Evolutionary conservation across 2,113 vertebrate species (phyloP), one percentile per base, ranked within the genome.

Genomic region (Gymnogyps californianus): DNA sequence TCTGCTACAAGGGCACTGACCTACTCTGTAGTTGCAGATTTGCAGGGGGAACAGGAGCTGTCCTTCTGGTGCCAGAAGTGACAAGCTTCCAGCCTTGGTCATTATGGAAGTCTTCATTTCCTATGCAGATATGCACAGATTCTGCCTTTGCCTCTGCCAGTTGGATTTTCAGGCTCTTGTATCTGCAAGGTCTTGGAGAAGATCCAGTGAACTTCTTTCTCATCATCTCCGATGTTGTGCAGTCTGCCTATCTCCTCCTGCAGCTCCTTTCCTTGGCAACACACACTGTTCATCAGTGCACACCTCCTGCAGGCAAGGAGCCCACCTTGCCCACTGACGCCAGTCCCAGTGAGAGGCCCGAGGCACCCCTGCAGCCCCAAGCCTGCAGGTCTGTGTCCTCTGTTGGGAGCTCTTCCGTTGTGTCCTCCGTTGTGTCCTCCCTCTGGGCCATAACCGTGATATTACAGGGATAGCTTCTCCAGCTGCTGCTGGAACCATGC

Each of bases 401-500:
- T 4, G 3, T 1, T 19, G 22, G 29, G 13, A 10, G 2, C 21
- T 40, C 10, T 10, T 62, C 22, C 22, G 10, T 10, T 34, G 5
- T 12, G 14, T 64, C 9, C 13, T 58, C 38, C 31, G 5, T 40
- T 34, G 5, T 12, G 14, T 64, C 9, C 13, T 58, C 38, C 26
- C 5, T 40, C 51, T 89, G 40, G 44, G 9, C 11, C 11, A 70
- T 5, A 17, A 10, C 9, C 1, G 18, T 36, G 6, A 6, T 40
- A 4, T 14, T 58, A 72, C 31, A 64, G 29, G 7, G 25, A 6
- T 18, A 74, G 18, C 6, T 69, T 32, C 10, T 69, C 3, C n/a
- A 52, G 34, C 19, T 38, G 3, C 16, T 55, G 6, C 46, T 87
- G 46, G 9, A 52, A 34, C 36, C 46, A 7, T 71, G 32, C 62